Evolutionary conservation across 1,140 invertebrate genomes (phyloP).

Genomic region (Bombus breviceps): DNA sequence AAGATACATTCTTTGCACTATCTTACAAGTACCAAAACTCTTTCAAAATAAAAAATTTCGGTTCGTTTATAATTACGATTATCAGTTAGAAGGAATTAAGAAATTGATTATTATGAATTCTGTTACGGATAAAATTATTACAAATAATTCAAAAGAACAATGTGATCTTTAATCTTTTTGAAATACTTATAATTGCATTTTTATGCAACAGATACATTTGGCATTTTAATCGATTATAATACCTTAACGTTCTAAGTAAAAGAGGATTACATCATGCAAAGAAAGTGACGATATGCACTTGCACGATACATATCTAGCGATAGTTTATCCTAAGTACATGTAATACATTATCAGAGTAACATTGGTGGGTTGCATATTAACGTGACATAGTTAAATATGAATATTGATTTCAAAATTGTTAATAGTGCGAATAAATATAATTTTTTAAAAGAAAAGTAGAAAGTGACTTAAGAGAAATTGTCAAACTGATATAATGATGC

Average conservation of each 20-base stretch:
- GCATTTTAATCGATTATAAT: neutral
- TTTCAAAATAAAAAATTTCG: neutral
- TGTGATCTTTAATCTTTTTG: neutral
- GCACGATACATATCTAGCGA: constrained; percentile 31
- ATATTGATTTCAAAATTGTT: constrained; percentile 26
- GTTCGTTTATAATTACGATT: neutral
- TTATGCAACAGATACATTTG: neutral
- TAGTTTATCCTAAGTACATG: constrained; percentile 19
- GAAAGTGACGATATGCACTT: neutral
- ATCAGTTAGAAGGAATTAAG: constrained; percentile 32
- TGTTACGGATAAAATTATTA: neutral
- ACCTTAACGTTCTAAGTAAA: neutral
- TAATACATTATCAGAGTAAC: constrained; percentile 24
- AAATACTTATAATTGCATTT: too few relatives aligned
- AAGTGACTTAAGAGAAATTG: neutral
- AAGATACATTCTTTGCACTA: neutral
- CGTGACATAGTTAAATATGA: constrained; percentile 16
- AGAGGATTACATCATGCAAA: neutral
- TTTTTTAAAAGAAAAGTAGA: neutral
- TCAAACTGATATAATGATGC: neutral
- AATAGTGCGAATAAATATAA: neutral
- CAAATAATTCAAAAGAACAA: neutral
- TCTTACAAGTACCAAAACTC: neutral
- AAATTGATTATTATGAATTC: neutral
- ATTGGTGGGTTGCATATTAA: constrained; percentile 21